Evolutionary conservation across 2,113 vertebrate species (phyloP), one percentile per base, ranked within the genome.

Genomic region (Apistogramma diplotaenia): DNA sequence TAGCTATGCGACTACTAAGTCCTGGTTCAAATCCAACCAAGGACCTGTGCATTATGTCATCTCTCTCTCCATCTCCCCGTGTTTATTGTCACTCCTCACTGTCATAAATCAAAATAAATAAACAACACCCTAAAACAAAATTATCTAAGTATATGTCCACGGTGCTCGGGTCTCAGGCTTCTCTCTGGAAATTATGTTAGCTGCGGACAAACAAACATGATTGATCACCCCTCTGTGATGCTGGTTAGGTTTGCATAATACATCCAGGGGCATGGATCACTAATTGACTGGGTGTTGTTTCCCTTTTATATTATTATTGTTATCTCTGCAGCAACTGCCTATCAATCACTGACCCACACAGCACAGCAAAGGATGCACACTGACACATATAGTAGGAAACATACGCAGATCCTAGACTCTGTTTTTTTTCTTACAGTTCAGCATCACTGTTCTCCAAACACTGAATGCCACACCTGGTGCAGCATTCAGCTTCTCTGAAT

Each of bases 201-300:
- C 71, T 62, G 46, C 4, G 27, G 70, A 78, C 79, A 82, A 86
- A 87, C 73, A 85, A 76, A 84, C 77, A 58, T 87, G 86, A 93
- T 91, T 89, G 86, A 93, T 92, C 61, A 79, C 53, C 13, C 12
- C 40, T 78, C 58, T 21, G 3, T 74, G 61, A 46, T 56, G 79
- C 74, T 85, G 76, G 89, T 76, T 65, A 55, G 85, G 82, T 89
- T 90, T 90, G 62, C 67, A 84, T 85, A 78, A 78, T 75, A 88
- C 78, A 83, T 57, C 51, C 83, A 65, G 54, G 77, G 43, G 51
- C 65, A 82, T 15, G 54, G 82, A 79, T 85, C 71, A 40, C 77
- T 88, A 86, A 92, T 88, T 83, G 76, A 79, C 84, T 76, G 46
- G 59, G 27, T 74, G 65, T 81, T 82, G 43, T 60, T 85, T 76